Evolutionary conservation across 2,888 invertebrate genomes (phyloP).

Genomic region (Mesodorylaimus sp.): DNA sequence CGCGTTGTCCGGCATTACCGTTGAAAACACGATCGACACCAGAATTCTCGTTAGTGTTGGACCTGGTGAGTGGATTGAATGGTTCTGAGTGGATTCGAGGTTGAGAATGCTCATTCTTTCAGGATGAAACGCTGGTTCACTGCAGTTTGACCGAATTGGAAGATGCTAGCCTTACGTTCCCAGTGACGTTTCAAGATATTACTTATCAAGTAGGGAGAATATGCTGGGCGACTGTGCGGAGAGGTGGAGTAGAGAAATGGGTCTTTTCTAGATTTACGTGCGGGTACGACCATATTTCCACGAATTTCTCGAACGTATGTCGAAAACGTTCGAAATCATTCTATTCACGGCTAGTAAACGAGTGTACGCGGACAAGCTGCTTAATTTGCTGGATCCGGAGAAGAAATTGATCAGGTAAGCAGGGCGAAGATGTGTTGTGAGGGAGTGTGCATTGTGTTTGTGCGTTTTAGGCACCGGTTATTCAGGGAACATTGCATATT

Average conservation of each 20-base stretch:
- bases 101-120: conserved; percentile 10
- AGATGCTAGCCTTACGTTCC: conserved; percentile 80
- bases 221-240: too few relatives aligned
- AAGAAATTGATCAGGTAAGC: conserved; percentile 61
- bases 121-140: conserved; percentile 87
- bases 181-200: conserved; percentile 72
- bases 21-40: conserved; percentile 77
- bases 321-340: conserved; percentile 71
- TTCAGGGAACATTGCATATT: conserved; percentile 88
- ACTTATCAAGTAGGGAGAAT: conserved; percentile 47
- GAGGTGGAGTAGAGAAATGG: background rate
- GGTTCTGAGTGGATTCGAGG: background rate
- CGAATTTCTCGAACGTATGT: conserved; percentile 73
- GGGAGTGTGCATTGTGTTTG: background rate
- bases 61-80: conserved; percentile 46
- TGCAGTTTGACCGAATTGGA: conserved; percentile 75
- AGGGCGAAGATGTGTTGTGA: background rate
- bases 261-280: conserved; percentile 50
- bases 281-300: conserved; percentile 73
- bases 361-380: conserved; percentile 76
- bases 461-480: conserved; percentile 45
- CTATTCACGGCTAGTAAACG: conserved; percentile 86
- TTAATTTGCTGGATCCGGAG: conserved; percentile 73
- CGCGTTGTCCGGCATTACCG: conserved; percentile 62
- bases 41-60: conserved; percentile 54